Base-by-base conservation (phyloP, 2,797 vertebrate species). In the Epinephelus malabaricus region DNA sequence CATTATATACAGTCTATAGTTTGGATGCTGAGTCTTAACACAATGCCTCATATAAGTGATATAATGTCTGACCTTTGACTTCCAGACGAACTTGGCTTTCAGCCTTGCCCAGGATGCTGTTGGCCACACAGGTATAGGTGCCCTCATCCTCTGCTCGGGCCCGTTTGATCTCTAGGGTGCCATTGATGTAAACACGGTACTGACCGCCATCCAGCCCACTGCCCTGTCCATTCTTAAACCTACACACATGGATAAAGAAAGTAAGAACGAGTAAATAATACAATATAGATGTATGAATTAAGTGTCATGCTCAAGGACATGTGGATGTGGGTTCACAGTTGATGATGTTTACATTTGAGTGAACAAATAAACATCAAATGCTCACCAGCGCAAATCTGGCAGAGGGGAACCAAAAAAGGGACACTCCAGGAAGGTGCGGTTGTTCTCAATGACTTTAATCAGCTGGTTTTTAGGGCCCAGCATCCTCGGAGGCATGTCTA, bases 191-290 rank as follows among this genome's bases (percentile, higher is more conserved):
- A 0, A 95, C 94, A 0, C 95, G 96, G 94, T 99, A 99, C 68
- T 98, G 97, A 9, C 97, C 97, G 1, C 97, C 98, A 2, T 99
- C 97, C 90, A 99, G 93, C 18, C 96, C 97, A 62, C 98, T 99
- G 73, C 98, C 98, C 79, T 97, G 97, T 60, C 98, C 98, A 0
- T 99, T 98, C 95, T 98, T 99, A 95, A 99, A 99, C 98, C 98
- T 99, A 79, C 78, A 90, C 59, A 73, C 65, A 51, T 3, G 27
- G 2, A 59, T 14, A 69, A 27, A 27, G 1, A 5, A 18, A 2
- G 5, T 11, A 54, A 34, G 3, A 23, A 47, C 6, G 10, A 5
- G 6, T 7, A 2, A 38, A 18, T 2, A 0, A 11, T 14, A 38
- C 9, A 46, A 43, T 30, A 21, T 0, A 34, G 6, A 10, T n/a